Base-by-base conservation (phyloP, 2,797 vertebrate species). In the Enteromius radiatus region DNA sequence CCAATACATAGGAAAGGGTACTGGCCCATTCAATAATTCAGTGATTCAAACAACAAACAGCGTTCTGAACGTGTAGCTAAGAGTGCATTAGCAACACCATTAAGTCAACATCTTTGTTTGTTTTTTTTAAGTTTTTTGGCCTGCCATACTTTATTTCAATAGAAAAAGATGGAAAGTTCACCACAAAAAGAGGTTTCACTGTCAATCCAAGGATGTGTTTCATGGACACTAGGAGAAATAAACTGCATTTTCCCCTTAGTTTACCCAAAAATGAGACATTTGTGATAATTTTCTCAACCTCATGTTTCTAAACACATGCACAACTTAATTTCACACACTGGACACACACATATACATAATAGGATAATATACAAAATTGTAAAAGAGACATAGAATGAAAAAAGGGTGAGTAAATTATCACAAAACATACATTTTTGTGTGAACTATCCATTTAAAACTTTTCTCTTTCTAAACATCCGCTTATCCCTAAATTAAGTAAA, bases 21-120 rank as follows among this genome's bases (percentile, higher is more conserved):
- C 74, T 21, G 85, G 83, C 69, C 49, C 69, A 69, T 86, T 88
- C 84, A 88, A 88, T 88, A 88, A 86, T 88, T 88, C 86, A 87
- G 81, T 38, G 76, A 84, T 67, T 84, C 45, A 74, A 81, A 56
- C 38, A 83, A 77, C 81, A 83, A 83, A 83, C 81, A 63, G 49
- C 33, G 41, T 83, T 77, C 74, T 83, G 74, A 77, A 38, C 6
- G 31, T 83, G 74, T 49, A 47, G 65, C 64, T 69, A 83, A 77
- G 74, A 77, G 74, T 83, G 74, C 81, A 77, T 83, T 83, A 83
- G 74, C 74, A 70, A 77, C 74, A 59, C 52, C 74, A 77, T 83
- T 77, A 83, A 83, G 81, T 83, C 81, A 83, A 63, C 74, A 70
- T 83, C 52, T 56, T 47, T 61, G 8, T 41, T 38, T 38, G 0